Evolutionary conservation across 1,140 invertebrate species (phyloP), one percentile per base, ranked within the genome.

Genomic region (Cephus cinctus): DNA sequence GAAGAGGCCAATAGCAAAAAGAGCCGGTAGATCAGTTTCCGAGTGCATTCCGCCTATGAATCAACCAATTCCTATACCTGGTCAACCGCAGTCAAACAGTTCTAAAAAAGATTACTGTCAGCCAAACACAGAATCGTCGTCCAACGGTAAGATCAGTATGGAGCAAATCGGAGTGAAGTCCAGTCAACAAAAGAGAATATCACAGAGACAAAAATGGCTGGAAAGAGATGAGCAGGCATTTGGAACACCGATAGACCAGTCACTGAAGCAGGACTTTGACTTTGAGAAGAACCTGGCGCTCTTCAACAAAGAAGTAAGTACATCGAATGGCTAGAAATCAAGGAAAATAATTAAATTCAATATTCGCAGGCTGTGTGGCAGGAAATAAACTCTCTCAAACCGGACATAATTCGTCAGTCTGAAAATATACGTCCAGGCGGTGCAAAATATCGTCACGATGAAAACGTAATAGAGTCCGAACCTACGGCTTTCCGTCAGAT

Each of bases 241-340:
- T 65, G 83, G 80, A 52, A 79, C 77, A 25, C 78, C 80, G 4
- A 77, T 83, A 16, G 80, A 83, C 56, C 77, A 80, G 38, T 80
- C 77, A 22, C 59, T 81, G 34, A 73, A 79, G 50, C 82, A 90
- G 65, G 90, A 93, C 57, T 96, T 95, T 81, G 93, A 95, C 80
- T 95, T 96, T 82, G 92, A 95, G 69, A 93, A 91, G 52, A 95
- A 95, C 79, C 77, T 95, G 14, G 90, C 91, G 8, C 75, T 96
- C 18, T 95, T 95, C 76, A 88, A 95, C 74, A 96, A 96, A 76
- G 82, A 86, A 71, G 86, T 85, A 32, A 83, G 48, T 87, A 1
- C 14, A 12, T n/a, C 11, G 1, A 1, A 1, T 9, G 16, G 35
- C 9, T 9, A 2, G 11, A 12, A 12, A 11, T 11, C 36, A 30